These are phyloP conservation scores for Drosophila willistoni DNA, from an alignment of 1,140 invertebrate genomes.

Conservation along the genomic window DNA sequence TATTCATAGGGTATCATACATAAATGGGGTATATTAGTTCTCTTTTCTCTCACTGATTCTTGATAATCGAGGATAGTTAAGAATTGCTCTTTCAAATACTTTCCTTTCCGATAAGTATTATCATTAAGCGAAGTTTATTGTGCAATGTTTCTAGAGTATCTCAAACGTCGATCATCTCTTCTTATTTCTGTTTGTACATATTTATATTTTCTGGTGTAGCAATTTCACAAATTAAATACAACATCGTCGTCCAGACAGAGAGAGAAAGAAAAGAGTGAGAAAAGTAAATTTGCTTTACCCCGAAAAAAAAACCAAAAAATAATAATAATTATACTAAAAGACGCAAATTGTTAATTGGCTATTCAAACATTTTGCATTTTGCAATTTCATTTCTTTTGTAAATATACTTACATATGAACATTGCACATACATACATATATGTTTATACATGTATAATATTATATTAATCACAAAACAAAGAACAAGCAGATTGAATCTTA, in stretches of 20 bases:
- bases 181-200: neutral
- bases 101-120: too few relatives aligned
- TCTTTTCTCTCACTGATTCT: too few relatives aligned
- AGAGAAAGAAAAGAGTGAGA: slow-evolving; percentile 12
- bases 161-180: neutral
- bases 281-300: slow-evolving; percentile 9
- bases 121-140: too few relatives aligned
- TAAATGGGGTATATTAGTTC: neutral
- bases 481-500: slow-evolving; percentile 1
- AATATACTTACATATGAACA: slow-evolving; percentile 46
- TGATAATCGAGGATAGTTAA: neutral
- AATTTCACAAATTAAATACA: slow-evolving; percentile 30
- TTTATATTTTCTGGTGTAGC: slow-evolving; percentile 1
- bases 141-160: neutral
- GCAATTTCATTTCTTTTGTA: slow-evolving; percentile 56
- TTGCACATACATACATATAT: slow-evolving; percentile 25
- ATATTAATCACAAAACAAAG: slow-evolving; percentile 41
- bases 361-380: slow-evolving; percentile 59
- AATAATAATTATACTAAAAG: slow-evolving; percentile 34
- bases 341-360: slow-evolving; percentile 75
- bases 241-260: neutral
- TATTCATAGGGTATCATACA: neutral
- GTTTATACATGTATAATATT: slow-evolving; percentile 19
- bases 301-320: slow-evolving; percentile 7
- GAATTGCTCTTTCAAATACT: too few relatives aligned